These are phyloP conservation scores for Pristionchus fissidentatus DNA, from an alignment of 2,888 invertebrate genomes.

Conservation along the genomic window DNA sequence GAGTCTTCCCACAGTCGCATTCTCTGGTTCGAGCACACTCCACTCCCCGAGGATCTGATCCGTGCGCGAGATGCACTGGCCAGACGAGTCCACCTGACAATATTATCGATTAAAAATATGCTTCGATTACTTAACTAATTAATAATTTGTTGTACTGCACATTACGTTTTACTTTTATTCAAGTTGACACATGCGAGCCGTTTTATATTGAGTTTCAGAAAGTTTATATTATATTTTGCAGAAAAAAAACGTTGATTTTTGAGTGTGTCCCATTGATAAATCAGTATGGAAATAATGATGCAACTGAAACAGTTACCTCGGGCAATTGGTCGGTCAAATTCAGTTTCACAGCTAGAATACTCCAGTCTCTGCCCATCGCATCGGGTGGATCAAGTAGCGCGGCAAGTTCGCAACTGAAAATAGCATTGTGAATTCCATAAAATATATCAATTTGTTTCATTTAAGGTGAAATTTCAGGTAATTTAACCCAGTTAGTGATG, in stretches of 20 bases:
- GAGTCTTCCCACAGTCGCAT: slow-evolving; percentile 79
- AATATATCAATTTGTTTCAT: neutral
- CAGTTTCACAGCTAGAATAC: slow-evolving; percentile 79
- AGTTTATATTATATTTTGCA: too few species aligned
- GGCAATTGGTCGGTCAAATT: slow-evolving; percentile 80
- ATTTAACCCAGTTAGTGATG: slow-evolving; percentile 22
- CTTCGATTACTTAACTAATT: too few species aligned
- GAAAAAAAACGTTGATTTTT: too few species aligned
- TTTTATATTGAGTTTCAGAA: neutral
- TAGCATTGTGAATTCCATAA: too few species aligned
- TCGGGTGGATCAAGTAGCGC: slow-evolving; percentile 79
- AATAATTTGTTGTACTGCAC: neutral
- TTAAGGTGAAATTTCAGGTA: neutral
- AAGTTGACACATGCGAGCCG: too few species aligned
- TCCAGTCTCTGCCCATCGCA: slow-evolving; percentile 80
- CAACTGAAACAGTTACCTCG: slow-evolving; percentile 75
- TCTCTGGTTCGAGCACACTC: slow-evolving; percentile 76
- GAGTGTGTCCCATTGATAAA: too few species aligned
- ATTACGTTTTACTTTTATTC: too few species aligned
- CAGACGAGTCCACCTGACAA: slow-evolving; percentile 70
- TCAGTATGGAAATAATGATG: neutral
- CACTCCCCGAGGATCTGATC: slow-evolving; percentile 79
- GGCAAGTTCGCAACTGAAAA: slow-evolving; percentile 78
- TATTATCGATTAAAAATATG: neutral
- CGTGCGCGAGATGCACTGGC: slow-evolving; percentile 76